Base-by-base conservation (phyloP, 1,140 invertebrate species). In the Pseudomyrmex dendroicus region DNA sequence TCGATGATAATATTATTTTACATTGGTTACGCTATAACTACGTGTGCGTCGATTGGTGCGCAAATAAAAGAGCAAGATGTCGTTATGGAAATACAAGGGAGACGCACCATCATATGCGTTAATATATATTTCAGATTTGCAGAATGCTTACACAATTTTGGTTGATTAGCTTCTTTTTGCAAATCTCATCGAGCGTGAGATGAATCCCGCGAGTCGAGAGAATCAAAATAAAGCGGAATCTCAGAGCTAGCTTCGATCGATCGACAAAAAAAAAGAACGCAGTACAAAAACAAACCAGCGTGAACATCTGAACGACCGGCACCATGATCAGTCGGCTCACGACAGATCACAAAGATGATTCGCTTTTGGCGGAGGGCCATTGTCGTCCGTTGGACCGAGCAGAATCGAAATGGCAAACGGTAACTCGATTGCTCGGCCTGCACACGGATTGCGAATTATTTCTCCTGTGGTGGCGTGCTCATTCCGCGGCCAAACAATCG, bases 371-470 rank as follows among this genome's bases (percentile, higher is more conserved):
- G 83, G 89, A 90, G 86, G 87, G 87, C 89, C 85, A 94, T 94
- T 94, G 92, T 93, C 87, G 85, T 91, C 85, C 92, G 88, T 86
- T 93, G 90, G 91, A 94, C 91, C 93, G 91, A 91, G 86, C 87
- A 82, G 89, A 93, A 94, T 93, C 90, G 91, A 93, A 94, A 93
- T 93, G 93, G 91, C 91, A 92, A 94, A 93, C 93, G 90, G 90
- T 92, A 94, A 94, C 90, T 91, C 91, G 90, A 93, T 93, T 93
- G 92, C 88, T 90, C 91, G 89, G 78, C 73, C 89, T 89, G 90
- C 89, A 90, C 91, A 89, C 85, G 88, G 89, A 93, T 93, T 91
- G 91, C 91, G 88, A 93, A 93, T 93, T 92, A 93, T 93, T 92
- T 91, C 91, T 90, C 86, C 91, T 88, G 89, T 90, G 89, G 86